phyloP scores from a whole-genome alignment of 2,113 vertebrate species.

The Xiphophorus hellerii region DNA sequence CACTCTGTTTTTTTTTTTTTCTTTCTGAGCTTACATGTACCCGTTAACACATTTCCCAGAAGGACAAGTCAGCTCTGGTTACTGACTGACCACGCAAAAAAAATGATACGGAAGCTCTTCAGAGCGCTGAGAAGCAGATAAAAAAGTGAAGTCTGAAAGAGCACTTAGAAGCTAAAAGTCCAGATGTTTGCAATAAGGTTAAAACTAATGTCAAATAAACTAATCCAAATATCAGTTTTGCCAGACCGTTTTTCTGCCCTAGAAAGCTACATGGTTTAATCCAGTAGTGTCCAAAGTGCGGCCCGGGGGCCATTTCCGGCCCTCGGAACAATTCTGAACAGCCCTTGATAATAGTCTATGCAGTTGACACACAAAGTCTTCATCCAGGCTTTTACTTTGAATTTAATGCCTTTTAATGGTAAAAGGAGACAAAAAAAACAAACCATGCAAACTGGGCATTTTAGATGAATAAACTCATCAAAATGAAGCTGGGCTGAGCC shows the following conservation, averaged over 20 bases:
- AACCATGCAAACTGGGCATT: too few relatives aligned
- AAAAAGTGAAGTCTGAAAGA: neutral
- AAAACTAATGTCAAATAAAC: neutral
- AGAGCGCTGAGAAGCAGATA: neutral
- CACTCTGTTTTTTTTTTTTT: neutral
- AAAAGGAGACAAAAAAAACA: too few relatives aligned
- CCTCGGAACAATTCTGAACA: too few relatives aligned
- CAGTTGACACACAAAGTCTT: too few relatives aligned
- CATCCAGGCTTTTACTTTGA: too few relatives aligned
- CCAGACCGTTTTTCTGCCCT: neutral
- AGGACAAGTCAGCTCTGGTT: constrained; percentile 34
- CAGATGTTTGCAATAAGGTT: neutral
- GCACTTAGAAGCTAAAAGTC: neutral
- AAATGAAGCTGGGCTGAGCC: too few relatives aligned
- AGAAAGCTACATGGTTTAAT: neutral
- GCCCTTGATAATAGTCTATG: too few relatives aligned
- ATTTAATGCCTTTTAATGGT: too few relatives aligned
- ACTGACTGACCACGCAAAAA: constrained; percentile 34
- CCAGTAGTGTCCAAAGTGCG: too few relatives aligned
- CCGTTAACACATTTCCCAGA: constrained; percentile 51
- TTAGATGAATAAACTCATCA: too few relatives aligned
- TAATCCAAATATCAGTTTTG: neutral
- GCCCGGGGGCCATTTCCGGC: too few relatives aligned
- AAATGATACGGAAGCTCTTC: constrained; percentile 33
- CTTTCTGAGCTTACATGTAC: constrained; percentile 26